Evolutionary conservation across 1,140 invertebrate genomes (phyloP).

Genomic region (Bombus huntii): DNA sequence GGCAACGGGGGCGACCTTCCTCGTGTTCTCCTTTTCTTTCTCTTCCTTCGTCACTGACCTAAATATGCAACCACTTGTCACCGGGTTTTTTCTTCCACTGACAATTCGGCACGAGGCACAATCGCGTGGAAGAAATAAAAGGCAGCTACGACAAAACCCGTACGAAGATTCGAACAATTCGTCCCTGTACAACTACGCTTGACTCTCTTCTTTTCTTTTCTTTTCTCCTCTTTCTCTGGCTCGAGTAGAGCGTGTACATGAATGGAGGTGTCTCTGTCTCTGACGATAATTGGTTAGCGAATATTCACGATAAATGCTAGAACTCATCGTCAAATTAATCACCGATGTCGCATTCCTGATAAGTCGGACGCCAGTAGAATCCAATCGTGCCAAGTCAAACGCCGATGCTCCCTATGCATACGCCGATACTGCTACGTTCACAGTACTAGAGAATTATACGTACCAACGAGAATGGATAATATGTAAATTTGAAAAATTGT

Average conservation of each 20-base stretch:
- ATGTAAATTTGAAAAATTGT: too few relatives aligned
- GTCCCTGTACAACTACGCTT: slow-evolving; percentile 32
- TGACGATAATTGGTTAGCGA: background rate
- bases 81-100: background rate
- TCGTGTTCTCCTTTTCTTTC: slow-evolving; percentile 93
- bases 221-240: too few relatives aligned
- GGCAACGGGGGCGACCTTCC: slow-evolving; percentile 84
- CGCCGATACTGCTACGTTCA: background rate
- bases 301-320: background rate
- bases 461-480: too few relatives aligned
- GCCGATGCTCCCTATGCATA: background rate
- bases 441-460: too few relatives aligned
- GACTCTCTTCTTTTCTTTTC: slow-evolving; percentile 7
- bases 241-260: background rate
- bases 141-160: slow-evolving; percentile 67
- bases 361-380: background rate
- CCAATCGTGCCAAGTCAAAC: background rate
- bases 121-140: slow-evolving; percentile 64
- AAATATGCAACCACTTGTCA: slow-evolving; percentile 53
- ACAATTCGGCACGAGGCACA: background rate
- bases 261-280: background rate
- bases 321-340: background rate
- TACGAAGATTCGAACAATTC: slow-evolving; percentile 11
- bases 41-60: slow-evolving; percentile 93
- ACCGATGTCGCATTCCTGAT: background rate